Percentiles rank a stretch among this genome's conserved stretches.
Evolutionary conservation across 1,140 invertebrate species (phyloP).

Genomic region (Meloidogyne floridensis): DNA sequence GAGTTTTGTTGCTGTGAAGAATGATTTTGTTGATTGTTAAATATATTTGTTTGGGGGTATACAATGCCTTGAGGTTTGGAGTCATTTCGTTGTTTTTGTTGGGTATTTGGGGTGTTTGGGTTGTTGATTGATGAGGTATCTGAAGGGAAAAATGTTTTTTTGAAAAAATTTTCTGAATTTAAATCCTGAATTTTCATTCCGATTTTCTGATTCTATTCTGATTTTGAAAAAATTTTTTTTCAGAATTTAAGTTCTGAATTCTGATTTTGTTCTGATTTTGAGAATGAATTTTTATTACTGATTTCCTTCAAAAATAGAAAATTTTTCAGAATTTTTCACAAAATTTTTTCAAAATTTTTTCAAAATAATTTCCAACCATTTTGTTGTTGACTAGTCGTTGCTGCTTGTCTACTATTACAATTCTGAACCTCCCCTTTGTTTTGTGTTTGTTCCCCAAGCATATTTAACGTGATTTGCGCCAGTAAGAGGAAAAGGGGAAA

Average conservation of each 20-base stretch:
- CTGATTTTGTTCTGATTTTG: too few species aligned
- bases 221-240: too few species aligned
- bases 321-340: too few species aligned
- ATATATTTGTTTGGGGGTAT: not conserved
- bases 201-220: too few species aligned
- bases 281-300: too few species aligned
- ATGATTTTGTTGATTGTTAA: not conserved
- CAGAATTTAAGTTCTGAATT: too few species aligned
- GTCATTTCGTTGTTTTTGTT: slow-evolving; percentile 1
- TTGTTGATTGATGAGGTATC: not conserved
- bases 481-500: too few species aligned
- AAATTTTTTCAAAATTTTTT: not conserved
- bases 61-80: not conserved
- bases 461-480: not conserved
- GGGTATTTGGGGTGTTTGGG: not conserved
- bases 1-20: not conserved
- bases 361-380: not conserved
- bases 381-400: slow-evolving; percentile 8
- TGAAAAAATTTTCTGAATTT: too few species aligned
- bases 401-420: not conserved
- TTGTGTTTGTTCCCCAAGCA: slow-evolving; percentile 7
- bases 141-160: too few species aligned
- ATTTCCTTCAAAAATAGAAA: too few species aligned
- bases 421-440: not conserved
- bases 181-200: too few species aligned